Evolutionary conservation across 2,113 vertebrate species (phyloP).

Genomic region (Glaucidium brasilianum): DNA sequence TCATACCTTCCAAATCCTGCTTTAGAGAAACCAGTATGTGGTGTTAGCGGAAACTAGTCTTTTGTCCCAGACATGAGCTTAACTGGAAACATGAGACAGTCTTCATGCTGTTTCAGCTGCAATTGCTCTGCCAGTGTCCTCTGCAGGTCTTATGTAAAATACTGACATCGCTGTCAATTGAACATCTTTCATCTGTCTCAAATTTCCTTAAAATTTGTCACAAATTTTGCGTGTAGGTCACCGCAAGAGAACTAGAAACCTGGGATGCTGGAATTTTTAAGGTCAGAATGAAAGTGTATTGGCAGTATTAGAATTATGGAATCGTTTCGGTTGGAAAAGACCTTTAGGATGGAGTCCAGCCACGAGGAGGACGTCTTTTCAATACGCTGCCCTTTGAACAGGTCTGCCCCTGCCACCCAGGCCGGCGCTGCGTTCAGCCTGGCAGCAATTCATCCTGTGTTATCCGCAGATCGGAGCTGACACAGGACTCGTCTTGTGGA

Average conservation of each 20-base stretch:
- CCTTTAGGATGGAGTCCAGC: not conserved
- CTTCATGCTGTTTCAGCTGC: not conserved
- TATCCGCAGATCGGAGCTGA: not conserved
- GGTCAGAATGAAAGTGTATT: not conserved
- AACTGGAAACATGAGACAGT: not conserved
- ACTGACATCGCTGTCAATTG: not conserved
- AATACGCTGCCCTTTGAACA: not conserved
- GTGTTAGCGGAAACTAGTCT: slow-evolving; percentile 1
- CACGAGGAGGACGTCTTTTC: not conserved
- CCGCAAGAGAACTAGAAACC: not conserved
- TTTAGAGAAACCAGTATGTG: slow-evolving; percentile 1
- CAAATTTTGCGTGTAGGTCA: not conserved
- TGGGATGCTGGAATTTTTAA: not conserved
- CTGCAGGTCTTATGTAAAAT: not conserved
- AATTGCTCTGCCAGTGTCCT: not conserved
- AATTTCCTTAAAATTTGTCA: not conserved
- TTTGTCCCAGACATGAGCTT: slow-evolving; percentile 22
- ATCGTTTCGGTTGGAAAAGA: not conserved
- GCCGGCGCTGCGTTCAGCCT: rapidly evolving
- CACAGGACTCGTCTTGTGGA: not conserved
- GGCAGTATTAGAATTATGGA: not conserved
- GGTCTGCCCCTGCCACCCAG: not conserved
- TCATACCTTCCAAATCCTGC: slow-evolving; percentile 24
- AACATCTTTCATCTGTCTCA: not conserved
- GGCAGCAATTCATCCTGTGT: not conserved